phyloP scores from a whole-genome alignment of 1,140 invertebrate genomes.

The Daktulosphaira vitifoliae region DNA sequence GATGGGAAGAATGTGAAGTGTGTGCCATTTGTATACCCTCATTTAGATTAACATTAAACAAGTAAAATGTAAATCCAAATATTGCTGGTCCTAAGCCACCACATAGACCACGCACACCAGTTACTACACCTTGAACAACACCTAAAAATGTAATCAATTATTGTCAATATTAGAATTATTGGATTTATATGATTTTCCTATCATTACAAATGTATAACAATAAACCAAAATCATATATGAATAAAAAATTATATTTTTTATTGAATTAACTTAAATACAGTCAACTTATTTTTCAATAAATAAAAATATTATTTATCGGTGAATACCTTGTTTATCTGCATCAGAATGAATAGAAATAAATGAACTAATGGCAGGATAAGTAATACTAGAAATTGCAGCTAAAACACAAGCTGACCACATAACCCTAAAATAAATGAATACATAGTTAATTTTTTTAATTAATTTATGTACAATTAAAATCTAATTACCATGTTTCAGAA shows the following conservation, averaged over 20 bases:
- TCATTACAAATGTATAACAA: not conserved
- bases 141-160: conserved; percentile 46
- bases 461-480: not conserved
- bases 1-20: not conserved
- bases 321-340: conserved; percentile 82
- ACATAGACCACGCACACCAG: conserved; percentile 85
- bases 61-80: conserved; percentile 96
- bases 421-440: conserved; percentile 70
- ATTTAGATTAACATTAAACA: conserved; percentile 96
- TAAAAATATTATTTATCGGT: not conserved
- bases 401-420: conserved; percentile 97
- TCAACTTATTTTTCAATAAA: not conserved
- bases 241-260: no score
- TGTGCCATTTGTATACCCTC: conserved; percentile 45
- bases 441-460: no score
- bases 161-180: not conserved
- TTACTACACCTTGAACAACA: conserved; percentile 97
- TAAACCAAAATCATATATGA: no score
- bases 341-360: conserved; percentile 96
- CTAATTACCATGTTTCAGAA: conserved; percentile 61
- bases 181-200: not conserved
- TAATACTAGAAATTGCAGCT: conserved; percentile 88
- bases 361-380: conserved; percentile 98
- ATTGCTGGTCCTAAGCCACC: conserved; percentile 86
- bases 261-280: not conserved